Evolutionary conservation across 2,797 vertebrate genomes (phyloP).

Genomic region (Rhadinocentrus ornatus): DNA sequence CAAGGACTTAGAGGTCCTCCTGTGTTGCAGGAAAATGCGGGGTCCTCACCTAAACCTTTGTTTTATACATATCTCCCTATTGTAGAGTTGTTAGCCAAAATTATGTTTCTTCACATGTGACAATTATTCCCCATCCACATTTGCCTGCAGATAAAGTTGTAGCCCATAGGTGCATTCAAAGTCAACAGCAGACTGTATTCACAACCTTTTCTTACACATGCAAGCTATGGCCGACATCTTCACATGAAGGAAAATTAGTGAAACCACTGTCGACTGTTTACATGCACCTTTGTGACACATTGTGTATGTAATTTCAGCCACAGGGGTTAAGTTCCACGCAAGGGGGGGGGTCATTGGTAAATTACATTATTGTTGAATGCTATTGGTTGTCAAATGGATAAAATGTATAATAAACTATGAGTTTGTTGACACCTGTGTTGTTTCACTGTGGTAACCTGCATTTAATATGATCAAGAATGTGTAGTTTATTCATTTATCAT

Average conservation of each 20-base stretch:
- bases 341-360: constrained; percentile 60
- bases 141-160: constrained; percentile 74
- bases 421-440: constrained; percentile 39
- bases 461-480: neutral
- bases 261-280: constrained; percentile 61
- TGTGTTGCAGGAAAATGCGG: constrained; percentile 53
- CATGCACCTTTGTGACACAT: constrained; percentile 64
- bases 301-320: constrained; percentile 72
- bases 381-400: constrained; percentile 81
- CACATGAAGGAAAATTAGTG: constrained; percentile 38
- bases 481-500: neutral
- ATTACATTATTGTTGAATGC: constrained; percentile 79
- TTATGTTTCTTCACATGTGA: constrained; percentile 47
- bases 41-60: constrained; percentile 42
- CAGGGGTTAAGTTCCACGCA: constrained; percentile 63
- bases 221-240: constrained; percentile 44
- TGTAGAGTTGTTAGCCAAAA: constrained; percentile 61
- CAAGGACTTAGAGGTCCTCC: constrained; percentile 34
- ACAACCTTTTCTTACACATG: constrained; percentile 41
- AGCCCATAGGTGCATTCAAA: constrained; percentile 61
- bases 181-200: constrained; percentile 61
- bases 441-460: constrained; percentile 19
- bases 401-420: constrained; percentile 79
- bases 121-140: constrained; percentile 46
- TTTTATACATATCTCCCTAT: constrained; percentile 60